Conservation (phyloP, 35 echinoderm and acorn worm species). For the Holothuria glaberrima region DNA sequence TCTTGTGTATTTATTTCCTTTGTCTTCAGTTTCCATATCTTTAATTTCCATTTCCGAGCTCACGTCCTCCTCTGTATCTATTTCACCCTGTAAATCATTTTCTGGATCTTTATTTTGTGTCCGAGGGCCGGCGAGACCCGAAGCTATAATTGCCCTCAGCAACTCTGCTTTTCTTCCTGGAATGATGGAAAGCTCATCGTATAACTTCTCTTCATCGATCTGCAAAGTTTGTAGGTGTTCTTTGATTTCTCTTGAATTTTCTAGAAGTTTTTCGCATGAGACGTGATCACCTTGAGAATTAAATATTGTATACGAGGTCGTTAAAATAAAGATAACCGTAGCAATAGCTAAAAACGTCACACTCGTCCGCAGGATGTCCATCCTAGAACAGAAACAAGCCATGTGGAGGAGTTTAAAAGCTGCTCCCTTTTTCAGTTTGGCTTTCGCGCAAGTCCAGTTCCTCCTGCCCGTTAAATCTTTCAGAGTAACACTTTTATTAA, state of each 20-base stretch:
- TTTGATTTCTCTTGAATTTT: conserved; percentile 29
- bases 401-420: too few species aligned
- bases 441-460: too few species aligned
- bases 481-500: too few species aligned
- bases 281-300: conserved; percentile 28
- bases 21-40: neutral
- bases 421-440: too few species aligned
- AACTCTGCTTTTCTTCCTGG: conserved; percentile 24
- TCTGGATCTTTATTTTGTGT: neutral
- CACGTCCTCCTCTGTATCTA: neutral
- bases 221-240: neutral
- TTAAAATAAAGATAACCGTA: conserved; percentile 33
- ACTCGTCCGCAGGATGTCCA: conserved; percentile 30
- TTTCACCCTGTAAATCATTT: neutral
- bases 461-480: too few species aligned
- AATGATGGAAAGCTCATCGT: neutral
- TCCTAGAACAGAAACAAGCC: neutral
- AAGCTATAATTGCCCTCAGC: conserved; percentile 32
- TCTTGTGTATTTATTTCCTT: neutral
- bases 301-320: conserved; percentile 29
- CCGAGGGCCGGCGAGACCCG: neutral
- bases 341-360: conserved; percentile 45
- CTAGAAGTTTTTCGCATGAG: conserved; percentile 34
- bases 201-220: conserved; percentile 8
- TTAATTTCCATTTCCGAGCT: neutral